Base-by-base conservation (phyloP, 2,888 invertebrate species). In the Xestia sexstrigata region DNA sequence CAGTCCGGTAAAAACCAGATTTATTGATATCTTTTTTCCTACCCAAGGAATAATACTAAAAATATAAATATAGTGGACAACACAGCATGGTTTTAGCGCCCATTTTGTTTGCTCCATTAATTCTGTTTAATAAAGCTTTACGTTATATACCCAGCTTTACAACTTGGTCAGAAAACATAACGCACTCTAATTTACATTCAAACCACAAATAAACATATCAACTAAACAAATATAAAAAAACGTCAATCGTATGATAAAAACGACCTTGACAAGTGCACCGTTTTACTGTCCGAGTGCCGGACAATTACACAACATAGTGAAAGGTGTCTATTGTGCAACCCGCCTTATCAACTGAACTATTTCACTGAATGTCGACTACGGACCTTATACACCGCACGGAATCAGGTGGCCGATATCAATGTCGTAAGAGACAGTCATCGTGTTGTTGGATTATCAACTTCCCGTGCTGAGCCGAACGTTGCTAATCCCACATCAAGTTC, bases 251-350 rank as follows among this genome's bases (percentile, higher is more conserved):
- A 65, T 71, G 60, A 84, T 67, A 71, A 69, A 81, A 49, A 62
- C 74, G 89, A 91, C 93, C 93, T 93, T 93, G 91, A 89, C 86
- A 88, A 88, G 86, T 86, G 79, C 87, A 89, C 81, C 76, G 82
- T 71, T 87, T 81, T 85, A 87, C 88, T 81, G 82, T 78, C 77
- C 79, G 85, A 79, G 76, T 79, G 78, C 75, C 71, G 79, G 87
- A 79, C 84, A 75, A 39, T 92, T 92, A 85, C 91, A 85, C 90
- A 92, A 70, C 84, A 73, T 82, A 91, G 94, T 94, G 94, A 94
- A 94, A 94, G 94, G 94, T 82, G 85, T 45, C 75, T 78, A 83
- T 93, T 93, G 90, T 91, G 93, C 90, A 93, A 94, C 84, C 80
- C 70, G 78, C 90, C 89, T 92, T 93, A 92, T 93, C 92, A 93